phyloP scores from a whole-genome alignment of 35 echinoderm and acorn worm genomes.

The Strongylocentrotus purpuratus region DNA sequence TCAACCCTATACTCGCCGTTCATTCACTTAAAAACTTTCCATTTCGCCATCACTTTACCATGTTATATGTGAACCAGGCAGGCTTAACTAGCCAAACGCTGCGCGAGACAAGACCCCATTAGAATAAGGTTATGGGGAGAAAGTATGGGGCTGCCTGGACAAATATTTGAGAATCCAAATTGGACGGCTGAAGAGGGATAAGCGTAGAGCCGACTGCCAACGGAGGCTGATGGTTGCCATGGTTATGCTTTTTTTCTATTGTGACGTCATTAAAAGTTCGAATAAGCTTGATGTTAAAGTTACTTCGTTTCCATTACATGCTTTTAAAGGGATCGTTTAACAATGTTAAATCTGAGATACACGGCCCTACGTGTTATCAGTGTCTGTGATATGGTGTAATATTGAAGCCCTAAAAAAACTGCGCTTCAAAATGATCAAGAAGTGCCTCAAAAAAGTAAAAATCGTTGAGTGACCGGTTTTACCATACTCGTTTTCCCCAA shows the following conservation, averaged over 20 bases:
- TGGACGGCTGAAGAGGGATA: slow-evolving; percentile 44
- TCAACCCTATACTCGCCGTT: too few relatives aligned
- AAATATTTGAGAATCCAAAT: slow-evolving; percentile 48
- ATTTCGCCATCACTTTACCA: neutral
- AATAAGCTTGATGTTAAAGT: neutral
- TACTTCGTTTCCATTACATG: neutral
- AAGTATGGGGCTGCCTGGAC: slow-evolving; percentile 33
- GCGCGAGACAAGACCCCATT: neutral
- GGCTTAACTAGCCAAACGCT: neutral
- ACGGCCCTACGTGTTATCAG: too few relatives aligned
- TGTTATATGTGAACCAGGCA: neutral
- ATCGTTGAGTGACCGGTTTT: too few relatives aligned
- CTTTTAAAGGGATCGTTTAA: too few relatives aligned
- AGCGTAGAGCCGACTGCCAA: slow-evolving; percentile 8
- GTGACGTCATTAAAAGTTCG: slow-evolving; percentile 8
- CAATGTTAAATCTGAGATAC: too few relatives aligned
- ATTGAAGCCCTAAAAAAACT: too few relatives aligned
- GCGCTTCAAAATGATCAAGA: too few relatives aligned
- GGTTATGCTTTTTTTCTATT: neutral
- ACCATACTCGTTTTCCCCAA: too few relatives aligned
- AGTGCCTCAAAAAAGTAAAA: too few relatives aligned
- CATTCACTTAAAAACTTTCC: too few relatives aligned
- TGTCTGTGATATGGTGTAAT: too few relatives aligned
- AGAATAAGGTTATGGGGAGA: neutral
- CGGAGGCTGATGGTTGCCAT: neutral